Conservation (phyloP, 2,888 invertebrate genomes). For the Amphiduros pacificus region DNA sequence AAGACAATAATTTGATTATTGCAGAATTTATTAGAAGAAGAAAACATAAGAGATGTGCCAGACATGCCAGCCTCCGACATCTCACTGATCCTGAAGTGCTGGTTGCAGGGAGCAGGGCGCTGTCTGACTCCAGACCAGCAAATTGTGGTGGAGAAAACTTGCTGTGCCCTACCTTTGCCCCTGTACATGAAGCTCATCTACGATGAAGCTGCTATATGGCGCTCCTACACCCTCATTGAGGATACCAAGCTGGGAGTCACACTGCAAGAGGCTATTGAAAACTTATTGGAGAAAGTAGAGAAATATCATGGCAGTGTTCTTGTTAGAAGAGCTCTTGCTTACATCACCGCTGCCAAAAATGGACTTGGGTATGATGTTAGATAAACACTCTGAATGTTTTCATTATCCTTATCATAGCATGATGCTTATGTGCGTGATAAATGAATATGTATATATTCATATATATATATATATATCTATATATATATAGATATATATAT, state of each 20-base stretch:
- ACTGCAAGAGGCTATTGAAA: neutral
- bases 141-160: neutral
- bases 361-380: conserved; percentile 22
- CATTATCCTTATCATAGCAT: too few species aligned
- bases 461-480: too few species aligned
- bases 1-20: too few species aligned
- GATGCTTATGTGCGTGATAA: too few species aligned
- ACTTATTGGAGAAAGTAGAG: conserved; percentile 20
- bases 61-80: neutral
- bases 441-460: too few species aligned
- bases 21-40: neutral
- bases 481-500: too few species aligned
- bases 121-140: neutral
- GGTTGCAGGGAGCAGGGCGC: neutral
- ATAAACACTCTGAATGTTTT: too few species aligned
- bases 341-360: conserved; percentile 24
- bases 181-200: conserved; percentile 22
- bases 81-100: neutral
- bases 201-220: conserved; percentile 21
- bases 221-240: conserved; percentile 24
- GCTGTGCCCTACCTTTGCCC: conserved; percentile 7
- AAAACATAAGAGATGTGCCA: neutral
- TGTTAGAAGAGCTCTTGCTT: conserved; percentile 17
- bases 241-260: neutral
- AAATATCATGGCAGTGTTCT: conserved; percentile 16